Conservation (phyloP, 1,140 invertebrate genomes). For the Gonioctena quinquepunctata region DNA sequence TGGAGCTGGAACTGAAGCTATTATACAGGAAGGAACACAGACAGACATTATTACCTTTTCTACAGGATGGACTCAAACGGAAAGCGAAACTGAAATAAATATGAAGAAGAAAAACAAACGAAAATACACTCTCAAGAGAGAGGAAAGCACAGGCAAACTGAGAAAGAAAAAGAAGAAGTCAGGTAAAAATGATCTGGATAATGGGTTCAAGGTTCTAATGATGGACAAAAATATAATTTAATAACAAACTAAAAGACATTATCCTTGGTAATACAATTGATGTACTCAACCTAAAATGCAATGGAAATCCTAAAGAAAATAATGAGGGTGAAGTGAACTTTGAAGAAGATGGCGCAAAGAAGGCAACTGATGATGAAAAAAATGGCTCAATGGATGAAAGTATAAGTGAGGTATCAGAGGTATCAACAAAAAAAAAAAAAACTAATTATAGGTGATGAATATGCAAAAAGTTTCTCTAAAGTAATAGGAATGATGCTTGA, state of each 20-base stretch:
- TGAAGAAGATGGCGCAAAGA: neutral
- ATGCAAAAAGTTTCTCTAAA: neutral
- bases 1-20: neutral
- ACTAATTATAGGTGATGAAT: neutral
- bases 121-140: neutral
- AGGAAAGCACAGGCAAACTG: neutral
- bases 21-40: conserved; percentile 3
- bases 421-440: neutral
- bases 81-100: neutral
- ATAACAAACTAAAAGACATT: conserved; percentile 6
- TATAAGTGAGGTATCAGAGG: neutral
- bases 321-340: neutral
- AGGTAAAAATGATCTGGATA: neutral
- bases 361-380: neutral
- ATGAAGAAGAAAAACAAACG: conserved; percentile 5
- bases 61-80: neutral
- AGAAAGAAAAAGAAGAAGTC: conserved; percentile 2
- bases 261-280: neutral
- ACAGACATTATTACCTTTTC: neutral
- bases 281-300: conserved; percentile 3
- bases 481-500: too few species aligned
- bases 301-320: neutral
- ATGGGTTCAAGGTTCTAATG: neutral
- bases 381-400: conserved; percentile 2
- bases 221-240: neutral